Base-by-base conservation (phyloP, 2,888 invertebrate species). In the Prosopocoilus inquinatus region DNA sequence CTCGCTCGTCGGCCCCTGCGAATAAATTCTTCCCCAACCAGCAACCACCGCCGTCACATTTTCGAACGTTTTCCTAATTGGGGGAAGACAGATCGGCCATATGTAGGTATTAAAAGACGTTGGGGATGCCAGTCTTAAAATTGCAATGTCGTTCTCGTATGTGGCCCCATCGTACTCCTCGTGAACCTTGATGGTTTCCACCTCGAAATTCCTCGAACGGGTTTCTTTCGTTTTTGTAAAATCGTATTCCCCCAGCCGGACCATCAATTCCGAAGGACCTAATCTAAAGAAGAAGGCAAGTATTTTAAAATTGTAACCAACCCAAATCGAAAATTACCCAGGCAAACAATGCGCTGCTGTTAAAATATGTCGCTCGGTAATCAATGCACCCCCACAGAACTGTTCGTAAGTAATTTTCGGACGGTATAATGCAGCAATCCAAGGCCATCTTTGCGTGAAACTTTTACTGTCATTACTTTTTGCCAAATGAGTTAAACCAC, bases 11-110 rank as follows among this genome's bases (percentile, higher is more conserved):
- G 74, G 87, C 0, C 91, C 92, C 0, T 86, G 88, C 68, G 86
- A 91, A 58, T 77, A 84, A 61, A 81, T 80, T 66, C 3, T 89
- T 83, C 92, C 92, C 92, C 92, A 93, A 33, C 92, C 91, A 53
- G 85, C 89, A 11, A 90, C 87, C 52, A 85, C 80, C 34, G 82
- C 89, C 7, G 78, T 80, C 68, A 84, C 79, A 57, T 86, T 83
- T 13, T 83, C 84, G 65, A 86, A 84, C 3, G 79, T 60, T 34
- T 57, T 36, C 36, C 65, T 63, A 9, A 82, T 66, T 0, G 89
- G 88, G 0, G 93, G 93, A 59, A 94, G 81, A 71, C 93, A 94
- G 50, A 92, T 85, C 0, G 91, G 92, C 88, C 91, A 90, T 49
- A 93, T 88, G 68, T 90, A 91, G 0, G 85, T 83, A 66, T 88